phyloP scores from a whole-genome alignment of 2,113 vertebrate genomes.

The Smithornis capensis region DNA sequence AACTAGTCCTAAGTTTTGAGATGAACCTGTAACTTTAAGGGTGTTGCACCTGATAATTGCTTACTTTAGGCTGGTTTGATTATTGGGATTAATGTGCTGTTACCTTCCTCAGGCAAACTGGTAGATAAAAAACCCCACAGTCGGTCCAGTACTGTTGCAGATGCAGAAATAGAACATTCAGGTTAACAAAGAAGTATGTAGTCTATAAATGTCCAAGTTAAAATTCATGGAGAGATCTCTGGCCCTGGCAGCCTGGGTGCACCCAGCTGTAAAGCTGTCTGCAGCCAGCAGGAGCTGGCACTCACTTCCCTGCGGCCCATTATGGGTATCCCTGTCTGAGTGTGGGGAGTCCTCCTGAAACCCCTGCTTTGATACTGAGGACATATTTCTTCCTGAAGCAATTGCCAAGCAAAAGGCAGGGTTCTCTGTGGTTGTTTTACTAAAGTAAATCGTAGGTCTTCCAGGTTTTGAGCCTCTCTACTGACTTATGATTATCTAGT shows the following conservation, averaged over 20 bases:
- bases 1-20: neutral
- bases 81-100: neutral
- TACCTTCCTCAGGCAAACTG: neutral
- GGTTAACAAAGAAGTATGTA: fast-evolving
- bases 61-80: neutral
- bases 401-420: neutral
- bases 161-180: neutral
- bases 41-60: neutral
- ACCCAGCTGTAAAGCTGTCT: neutral
- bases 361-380: neutral
- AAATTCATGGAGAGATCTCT: neutral
- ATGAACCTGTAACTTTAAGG: neutral
- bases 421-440: neutral
- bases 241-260: neutral
- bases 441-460: neutral
- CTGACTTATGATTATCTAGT: fast-evolving
- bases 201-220: neutral
- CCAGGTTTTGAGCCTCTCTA: neutral
- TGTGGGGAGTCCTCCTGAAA: neutral
- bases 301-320: neutral
- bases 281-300: neutral
- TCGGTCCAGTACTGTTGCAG: neutral
- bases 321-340: fast-evolving
- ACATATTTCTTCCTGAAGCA: neutral
- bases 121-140: neutral